Conservation (phyloP, 2,888 invertebrate genomes). For the Ophion slaviceki region DNA sequence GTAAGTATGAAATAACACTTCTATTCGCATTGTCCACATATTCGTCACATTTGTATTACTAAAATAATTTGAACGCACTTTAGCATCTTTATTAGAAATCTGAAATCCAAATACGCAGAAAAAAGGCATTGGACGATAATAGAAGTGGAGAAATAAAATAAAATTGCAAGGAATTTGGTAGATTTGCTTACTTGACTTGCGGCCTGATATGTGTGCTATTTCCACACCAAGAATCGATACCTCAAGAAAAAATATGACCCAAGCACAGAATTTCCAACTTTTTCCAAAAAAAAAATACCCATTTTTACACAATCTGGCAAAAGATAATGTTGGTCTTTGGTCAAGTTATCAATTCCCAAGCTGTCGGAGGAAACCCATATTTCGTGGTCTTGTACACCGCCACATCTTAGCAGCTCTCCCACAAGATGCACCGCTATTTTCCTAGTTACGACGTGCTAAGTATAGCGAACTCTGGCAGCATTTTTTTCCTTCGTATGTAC, state of each 20-base stretch:
- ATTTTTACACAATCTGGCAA: background rate
- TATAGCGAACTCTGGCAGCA: constrained; percentile 44
- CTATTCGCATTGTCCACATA: too few species aligned
- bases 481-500: constrained; percentile 37
- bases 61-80: too few species aligned
- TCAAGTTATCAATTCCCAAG: background rate
- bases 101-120: too few species aligned
- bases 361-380: constrained; percentile 6
- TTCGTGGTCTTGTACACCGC: background rate
- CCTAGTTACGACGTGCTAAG: constrained; percentile 23
- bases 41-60: too few species aligned
- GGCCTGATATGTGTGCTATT: too few species aligned
- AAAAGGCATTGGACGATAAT: too few species aligned
- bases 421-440: constrained; percentile 57
- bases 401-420: background rate
- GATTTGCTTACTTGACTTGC: too few species aligned
- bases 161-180: too few species aligned
- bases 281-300: background rate
- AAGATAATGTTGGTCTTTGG: background rate
- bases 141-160: too few species aligned
- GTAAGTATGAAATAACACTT: background rate
- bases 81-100: too few species aligned
- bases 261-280: background rate
- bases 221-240: too few species aligned
- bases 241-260: too few species aligned